Base-by-base conservation (phyloP, 2,888 invertebrate genomes). In the Erpobdella octoculata region DNA sequence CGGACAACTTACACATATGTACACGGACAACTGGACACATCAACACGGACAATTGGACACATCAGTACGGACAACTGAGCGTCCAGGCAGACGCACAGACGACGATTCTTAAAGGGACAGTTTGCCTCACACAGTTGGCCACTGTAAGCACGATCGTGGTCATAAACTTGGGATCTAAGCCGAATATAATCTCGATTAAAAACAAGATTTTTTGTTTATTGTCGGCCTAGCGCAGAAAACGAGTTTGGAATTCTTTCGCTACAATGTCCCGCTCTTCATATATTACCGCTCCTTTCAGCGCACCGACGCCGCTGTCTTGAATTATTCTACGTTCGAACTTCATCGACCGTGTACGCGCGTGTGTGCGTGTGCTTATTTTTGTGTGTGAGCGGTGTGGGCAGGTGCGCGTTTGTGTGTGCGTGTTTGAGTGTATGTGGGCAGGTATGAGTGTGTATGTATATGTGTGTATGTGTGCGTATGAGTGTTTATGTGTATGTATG, bases 151-250 rank as follows among this genome's bases (percentile, higher is more conserved):
- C 53, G 53, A 53, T 53, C 53, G 4, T 28, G 53, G 53, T 15
- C 53, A 53, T 53, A 53, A 53, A 53, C 53, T 53, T 53, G 53
- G 53, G 53, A 53, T 53, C 53, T 53, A 53, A 53, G 53, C 53
- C 53, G 53, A 53, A 53, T 53, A 53, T 53, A 53, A 53, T 53
- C 53, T 53, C 53, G 53, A 53, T 53, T 53, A 53, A 53, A 53
- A 53, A 53, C 53, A 53, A 53, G 53, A 53, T 53, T 53, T 53
- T 53, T 53, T 53, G 53, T 53, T 53, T 53, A 53, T 53, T 53
- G 53, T 21, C 28, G 53, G 53, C 53, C 53, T 53, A 53, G 53
- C 53, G 53, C 53, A 53, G 53, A 53, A 53, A 53, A 53, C 53
- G 53, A 53, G 53, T 53, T 53, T 53, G 53, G 53, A 53, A 53